Evolutionary conservation across 1,140 invertebrate species (phyloP).

Genomic region (Zophobas morio): DNA sequence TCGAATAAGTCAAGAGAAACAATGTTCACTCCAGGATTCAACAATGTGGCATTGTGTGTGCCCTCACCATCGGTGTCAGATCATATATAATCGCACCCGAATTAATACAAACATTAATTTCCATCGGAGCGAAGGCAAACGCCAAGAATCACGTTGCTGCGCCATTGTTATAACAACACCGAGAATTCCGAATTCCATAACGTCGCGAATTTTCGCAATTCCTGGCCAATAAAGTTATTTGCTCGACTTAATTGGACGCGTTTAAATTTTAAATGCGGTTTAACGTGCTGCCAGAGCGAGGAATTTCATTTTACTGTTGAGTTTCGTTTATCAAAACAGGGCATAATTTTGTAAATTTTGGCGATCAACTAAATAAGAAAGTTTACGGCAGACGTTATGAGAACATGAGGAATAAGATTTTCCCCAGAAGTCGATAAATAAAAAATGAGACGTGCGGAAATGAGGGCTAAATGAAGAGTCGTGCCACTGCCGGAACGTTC

Average conservation of each 20-base stretch:
- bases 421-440: background rate
- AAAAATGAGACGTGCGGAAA: background rate
- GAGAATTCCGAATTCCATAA: slow-evolving; percentile 26
- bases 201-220: slow-evolving; percentile 35
- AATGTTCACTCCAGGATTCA: slow-evolving; percentile 27
- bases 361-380: background rate
- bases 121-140: slow-evolving; percentile 28
- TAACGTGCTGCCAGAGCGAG: slow-evolving; percentile 13
- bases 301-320: slow-evolving; percentile 27
- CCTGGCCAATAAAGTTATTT: slow-evolving; percentile 37
- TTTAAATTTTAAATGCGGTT: slow-evolving; percentile 41
- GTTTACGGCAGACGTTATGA: background rate
- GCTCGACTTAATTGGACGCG: slow-evolving; percentile 40
- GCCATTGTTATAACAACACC: slow-evolving; percentile 25
- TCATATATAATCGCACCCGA: slow-evolving; percentile 25
- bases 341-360: slow-evolving; percentile 8
- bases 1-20: slow-evolving; percentile 30
- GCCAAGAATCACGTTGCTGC: slow-evolving; percentile 26
- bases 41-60: slow-evolving; percentile 29
- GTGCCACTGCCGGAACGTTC: background rate
- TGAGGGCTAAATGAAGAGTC: background rate
- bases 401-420: background rate
- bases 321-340: slow-evolving; percentile 34
- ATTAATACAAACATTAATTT: slow-evolving; percentile 36
- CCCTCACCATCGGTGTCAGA: slow-evolving; percentile 32